A percentile compares a stretch with the other conserved stretches of the same genome.
Evolutionary conservation across 2,113 vertebrate species (phyloP).

Genomic region (Regulus satrapa): DNA sequence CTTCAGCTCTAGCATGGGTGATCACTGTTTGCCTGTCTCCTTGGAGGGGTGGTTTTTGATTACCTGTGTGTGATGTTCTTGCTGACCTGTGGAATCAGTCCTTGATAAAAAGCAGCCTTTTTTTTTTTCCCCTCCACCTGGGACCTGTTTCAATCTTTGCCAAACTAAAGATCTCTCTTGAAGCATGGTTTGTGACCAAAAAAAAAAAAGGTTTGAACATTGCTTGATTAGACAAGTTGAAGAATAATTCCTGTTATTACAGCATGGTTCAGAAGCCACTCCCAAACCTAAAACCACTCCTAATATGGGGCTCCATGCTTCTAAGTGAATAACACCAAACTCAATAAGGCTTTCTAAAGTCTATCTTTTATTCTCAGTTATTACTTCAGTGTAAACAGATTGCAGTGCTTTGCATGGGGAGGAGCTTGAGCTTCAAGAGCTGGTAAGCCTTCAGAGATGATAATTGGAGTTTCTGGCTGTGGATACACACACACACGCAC

Average conservation of each 20-base stretch:
- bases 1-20: accelerated
- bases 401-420: neutral
- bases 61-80: neutral
- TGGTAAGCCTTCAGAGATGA: neutral
- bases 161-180: neutral
- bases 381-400: conserved; percentile 13
- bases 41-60: neutral
- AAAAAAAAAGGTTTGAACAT: accelerated
- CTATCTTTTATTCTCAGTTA: neutral
- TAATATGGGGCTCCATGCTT: neutral
- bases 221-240: neutral
- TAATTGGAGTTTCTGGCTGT: conserved; percentile 11
- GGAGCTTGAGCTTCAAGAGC: neutral
- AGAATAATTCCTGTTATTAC: neutral
- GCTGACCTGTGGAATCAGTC: neutral
- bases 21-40: neutral
- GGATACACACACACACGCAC: neutral
- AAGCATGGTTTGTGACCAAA: neutral
- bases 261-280: neutral
- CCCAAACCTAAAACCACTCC: neutral
- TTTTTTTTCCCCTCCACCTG: neutral
- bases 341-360: neutral
- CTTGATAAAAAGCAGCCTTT: neutral
- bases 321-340: neutral
- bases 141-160: neutral